Base-by-base conservation (phyloP, 2,113 vertebrate genomes). In the Carlito syrichta region DNA sequence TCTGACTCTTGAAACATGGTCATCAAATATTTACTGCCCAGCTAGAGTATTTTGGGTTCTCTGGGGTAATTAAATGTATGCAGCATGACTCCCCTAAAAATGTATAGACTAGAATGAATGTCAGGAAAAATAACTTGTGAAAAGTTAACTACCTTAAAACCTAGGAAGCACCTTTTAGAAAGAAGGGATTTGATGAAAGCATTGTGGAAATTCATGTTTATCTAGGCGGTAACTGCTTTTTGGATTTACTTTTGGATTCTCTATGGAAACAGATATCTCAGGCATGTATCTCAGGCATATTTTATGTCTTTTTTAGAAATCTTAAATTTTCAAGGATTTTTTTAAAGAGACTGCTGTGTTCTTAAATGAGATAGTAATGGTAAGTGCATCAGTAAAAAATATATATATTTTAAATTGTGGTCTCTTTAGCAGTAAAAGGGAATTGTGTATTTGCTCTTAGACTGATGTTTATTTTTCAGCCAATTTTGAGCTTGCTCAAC, bases 401-500 rank as follows among this genome's bases (percentile, higher is more conserved):
- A n/a, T n/a, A n/a, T n/a, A 50, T 86, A 90, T 62, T 66, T 71
- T 0, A 62, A 84, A 84, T 85, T 86, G 30, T 85, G 52, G 62
- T 73, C 48, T 85, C n/a, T 94, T 27, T 83, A 63, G 94, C 77
- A 69, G 88, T 12, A 32, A 85, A 96, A 94, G 76, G 58, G 69
- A 95, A 71, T 69, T 96, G 1, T 8, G 6, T 92, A 58, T 92
- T 86, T 25, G 30, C 84, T 91, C 30, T 97, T 95, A 96, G 83
- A 50, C 30, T 93, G 71, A 43, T 88, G 54, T 79, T 93, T 97
- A 25, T 93, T 96, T 98, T 98, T 85, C 97, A 99, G 99, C 99
- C 78, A 99, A 99, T 97, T 99, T 99, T 94, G 99, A 99, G 93
- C 98, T 99, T 94, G 96, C 98, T 77, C 99, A 99, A 96, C 99